Evolutionary conservation across 2,888 invertebrate genomes (phyloP).

Genomic region (Abscondita cerata): DNA sequence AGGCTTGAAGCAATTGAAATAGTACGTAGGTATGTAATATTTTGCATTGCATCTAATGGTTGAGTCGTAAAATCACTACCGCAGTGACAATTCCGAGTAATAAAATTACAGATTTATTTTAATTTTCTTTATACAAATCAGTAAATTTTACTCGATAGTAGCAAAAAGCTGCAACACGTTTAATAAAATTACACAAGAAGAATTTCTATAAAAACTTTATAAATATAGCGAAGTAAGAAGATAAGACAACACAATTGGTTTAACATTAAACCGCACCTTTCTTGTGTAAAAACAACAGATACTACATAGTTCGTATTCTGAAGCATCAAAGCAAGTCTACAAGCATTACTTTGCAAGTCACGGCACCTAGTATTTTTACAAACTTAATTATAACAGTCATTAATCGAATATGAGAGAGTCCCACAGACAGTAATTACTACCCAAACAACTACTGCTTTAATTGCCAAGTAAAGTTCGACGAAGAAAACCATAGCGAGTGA

Average conservation of each 20-base stretch:
- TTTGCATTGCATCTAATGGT: constrained; percentile 11
- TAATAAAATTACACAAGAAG: no score
- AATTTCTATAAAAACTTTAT: constrained; percentile 14
- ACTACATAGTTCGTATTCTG: constrained; percentile 29
- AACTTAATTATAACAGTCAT: constrained; percentile 36
- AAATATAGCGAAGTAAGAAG: constrained; percentile 19
- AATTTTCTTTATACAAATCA: constrained; percentile 13
- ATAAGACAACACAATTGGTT: constrained; percentile 24
- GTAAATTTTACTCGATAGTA: background rate
- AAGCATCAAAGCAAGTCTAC: constrained; percentile 29
- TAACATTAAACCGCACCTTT: constrained; percentile 34
- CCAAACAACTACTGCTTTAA: constrained; percentile 33
- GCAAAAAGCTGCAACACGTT: no score
- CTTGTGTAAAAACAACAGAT: constrained; percentile 29
- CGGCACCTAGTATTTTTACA: constrained; percentile 35
- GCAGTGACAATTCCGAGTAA: constrained; percentile 12
- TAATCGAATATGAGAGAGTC: constrained; percentile 36
- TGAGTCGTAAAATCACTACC: constrained; percentile 18
- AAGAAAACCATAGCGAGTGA: constrained; percentile 14
- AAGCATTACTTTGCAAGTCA: constrained; percentile 35
- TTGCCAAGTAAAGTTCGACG: constrained; percentile 23
- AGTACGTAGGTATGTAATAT: no score
- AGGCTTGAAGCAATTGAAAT: no score
- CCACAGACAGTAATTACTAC: constrained; percentile 29
- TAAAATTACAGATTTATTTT: constrained; percentile 16